Evolutionary conservation across 2,888 invertebrate genomes (phyloP).

Genomic region (Eustalomyia histrio): DNA sequence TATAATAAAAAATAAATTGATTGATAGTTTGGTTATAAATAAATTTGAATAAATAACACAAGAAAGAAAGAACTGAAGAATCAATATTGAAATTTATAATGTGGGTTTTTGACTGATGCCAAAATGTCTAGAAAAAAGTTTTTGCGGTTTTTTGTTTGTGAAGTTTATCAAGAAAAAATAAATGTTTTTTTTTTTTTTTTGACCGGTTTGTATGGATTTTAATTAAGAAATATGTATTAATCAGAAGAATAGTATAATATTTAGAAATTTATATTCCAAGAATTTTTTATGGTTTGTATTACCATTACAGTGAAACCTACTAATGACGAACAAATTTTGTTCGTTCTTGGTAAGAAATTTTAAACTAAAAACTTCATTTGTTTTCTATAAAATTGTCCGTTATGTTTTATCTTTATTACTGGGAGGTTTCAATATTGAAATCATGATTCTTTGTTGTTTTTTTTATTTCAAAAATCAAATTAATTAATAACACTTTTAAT

Average conservation of each 20-base stretch:
- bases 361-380: too few relatives aligned
- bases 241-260: background rate
- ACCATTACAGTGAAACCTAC: background rate
- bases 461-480: background rate
- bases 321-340: too few relatives aligned
- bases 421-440: background rate
- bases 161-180: conserved; percentile 19
- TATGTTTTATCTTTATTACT: too few relatives aligned
- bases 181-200: conserved; percentile 17
- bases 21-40: conserved; percentile 36
- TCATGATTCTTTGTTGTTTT: conserved; percentile 11
- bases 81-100: conserved; percentile 33
- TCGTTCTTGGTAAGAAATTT: too few relatives aligned
- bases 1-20: conserved; percentile 33
- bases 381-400: too few relatives aligned
- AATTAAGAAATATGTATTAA: conserved; percentile 4
- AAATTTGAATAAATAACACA: background rate
- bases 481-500: background rate
- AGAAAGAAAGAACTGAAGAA: background rate
- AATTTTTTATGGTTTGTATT: conserved; percentile 13
- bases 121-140: conserved; percentile 54
- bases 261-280: conserved; percentile 24
- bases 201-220: conserved; percentile 24
- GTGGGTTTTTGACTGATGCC: conserved; percentile 58
- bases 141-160: conserved; percentile 23